Percentiles rank a stretch among this genome's conserved stretches.
phyloP scores from a whole-genome alignment of 2,888 invertebrate genomes.

The Pammene fasciana region DNA sequence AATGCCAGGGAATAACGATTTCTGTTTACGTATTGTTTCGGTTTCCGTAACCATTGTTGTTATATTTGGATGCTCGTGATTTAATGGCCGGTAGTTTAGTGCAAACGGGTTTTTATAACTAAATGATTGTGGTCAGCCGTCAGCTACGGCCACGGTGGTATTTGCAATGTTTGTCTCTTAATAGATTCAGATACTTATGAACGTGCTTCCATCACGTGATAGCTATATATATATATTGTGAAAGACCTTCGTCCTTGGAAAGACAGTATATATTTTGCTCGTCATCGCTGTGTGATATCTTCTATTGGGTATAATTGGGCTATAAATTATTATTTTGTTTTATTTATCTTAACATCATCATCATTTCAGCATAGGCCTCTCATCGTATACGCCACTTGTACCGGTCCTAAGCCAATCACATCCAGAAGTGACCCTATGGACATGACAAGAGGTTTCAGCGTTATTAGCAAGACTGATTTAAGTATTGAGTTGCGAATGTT shows the following conservation, averaged over 20 bases:
- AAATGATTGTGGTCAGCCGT: background rate
- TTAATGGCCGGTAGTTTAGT: slow-evolving; percentile 11
- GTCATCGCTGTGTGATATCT: too few species aligned
- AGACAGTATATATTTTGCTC: too few species aligned
- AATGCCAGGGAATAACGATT: slow-evolving; percentile 33
- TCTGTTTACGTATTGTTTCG: slow-evolving; percentile 28
- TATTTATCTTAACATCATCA: too few species aligned
- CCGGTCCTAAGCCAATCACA: too few species aligned
- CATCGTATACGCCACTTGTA: too few species aligned
- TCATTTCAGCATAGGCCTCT: too few species aligned
- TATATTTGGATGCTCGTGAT: slow-evolving; percentile 11
- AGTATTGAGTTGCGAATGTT: slow-evolving; percentile 2
- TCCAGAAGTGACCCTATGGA: background rate
- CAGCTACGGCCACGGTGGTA: too few species aligned
- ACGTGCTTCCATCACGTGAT: background rate
- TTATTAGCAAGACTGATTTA: background rate
- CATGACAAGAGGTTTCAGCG: background rate
- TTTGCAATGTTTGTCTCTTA: background rate
- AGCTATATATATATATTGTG: too few species aligned
- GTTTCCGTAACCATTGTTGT: slow-evolving; percentile 12
- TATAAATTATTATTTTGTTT: too few species aligned
- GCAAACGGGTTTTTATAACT: background rate
- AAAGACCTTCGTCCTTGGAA: too few species aligned
- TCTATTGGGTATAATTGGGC: too few species aligned
- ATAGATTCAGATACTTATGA: background rate